Conservation (phyloP, 2,113 vertebrate genomes). For the Halcyon senegalensis region DNA sequence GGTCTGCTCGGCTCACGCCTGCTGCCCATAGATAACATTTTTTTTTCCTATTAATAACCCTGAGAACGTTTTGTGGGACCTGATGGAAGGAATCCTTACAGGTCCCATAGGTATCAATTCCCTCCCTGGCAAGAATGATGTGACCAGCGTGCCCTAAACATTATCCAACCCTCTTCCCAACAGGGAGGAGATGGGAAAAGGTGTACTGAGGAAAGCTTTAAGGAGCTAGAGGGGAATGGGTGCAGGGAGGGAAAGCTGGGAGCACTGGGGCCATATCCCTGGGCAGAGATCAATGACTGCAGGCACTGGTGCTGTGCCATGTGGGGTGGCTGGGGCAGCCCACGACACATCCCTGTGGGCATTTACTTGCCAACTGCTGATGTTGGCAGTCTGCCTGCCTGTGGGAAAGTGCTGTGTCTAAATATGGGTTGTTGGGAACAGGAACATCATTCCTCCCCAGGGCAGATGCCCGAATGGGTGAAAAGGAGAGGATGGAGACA, state of each 20-base stretch:
- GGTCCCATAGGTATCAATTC: rapidly evolving
- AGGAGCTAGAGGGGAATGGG: background rate
- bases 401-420: background rate
- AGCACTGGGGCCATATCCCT: background rate
- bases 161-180: background rate
- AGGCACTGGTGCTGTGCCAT: background rate
- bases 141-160: background rate
- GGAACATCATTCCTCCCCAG: background rate
- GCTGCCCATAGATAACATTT: background rate
- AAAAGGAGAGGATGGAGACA: background rate
- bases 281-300: background rate
- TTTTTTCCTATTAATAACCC: background rate
- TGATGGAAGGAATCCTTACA: background rate
- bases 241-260: background rate
- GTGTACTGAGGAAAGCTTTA: background rate
- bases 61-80: background rate
- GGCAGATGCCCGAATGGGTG: background rate
- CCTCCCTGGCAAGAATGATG: background rate
- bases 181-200: background rate
- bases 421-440: background rate
- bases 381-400: background rate
- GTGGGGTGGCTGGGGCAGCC: background rate
- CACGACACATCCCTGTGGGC: background rate
- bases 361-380: background rate
- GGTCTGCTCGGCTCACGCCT: background rate